Evolutionary conservation across 2,797 vertebrate genomes (phyloP), one percentile per base, ranked within the genome.

Genomic region (Acanthopagrus latus): DNA sequence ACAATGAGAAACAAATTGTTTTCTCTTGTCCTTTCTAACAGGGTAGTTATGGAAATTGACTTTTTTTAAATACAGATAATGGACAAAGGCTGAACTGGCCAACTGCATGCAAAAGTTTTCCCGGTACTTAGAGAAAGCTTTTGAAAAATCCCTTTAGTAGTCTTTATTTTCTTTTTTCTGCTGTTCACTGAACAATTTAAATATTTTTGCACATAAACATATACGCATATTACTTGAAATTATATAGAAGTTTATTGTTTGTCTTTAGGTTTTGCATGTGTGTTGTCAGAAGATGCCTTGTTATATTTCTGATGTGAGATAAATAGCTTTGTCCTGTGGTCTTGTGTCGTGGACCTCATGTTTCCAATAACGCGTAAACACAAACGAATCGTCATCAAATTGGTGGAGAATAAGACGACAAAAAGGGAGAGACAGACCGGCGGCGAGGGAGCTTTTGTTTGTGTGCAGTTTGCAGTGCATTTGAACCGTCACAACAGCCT

Each of bases 401-500:
- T 55, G 0, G 56, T 50, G 38, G 29, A 20, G 16, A 27, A 16
- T 47, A 17, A 21, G 6, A 38, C 33, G 2, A 38, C 17, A 47
- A 43, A 64, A 55, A 17, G 18, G 4, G 2, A 18, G 18, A 18
- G 12, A 14, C 2, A 58, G 29, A 33, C n/a, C 38, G 12, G 25
- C 25, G 11, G 25, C 7, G 3, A 27, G 46, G 8, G 43, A 13
- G 2, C 29, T 59, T 67, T 47, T 4, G 14, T 62, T 47, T 72
- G 0, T 14, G 43, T 38, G 33, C 33, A 38, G 33, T 38, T 38
- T 38, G 50, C 44, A n/a, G 5, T 33, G 41, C 67, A 38, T 20
- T 69, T 52, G 51, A 50, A 47, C 65, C 33, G 38, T 47, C 50
- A 67, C n/a, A 50, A 48, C 0, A 48, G 38, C 41, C 57, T 68